These are phyloP conservation scores for Andrena bicolor DNA, from an alignment of 2,888 invertebrate genomes.

Conservation along the genomic window DNA sequence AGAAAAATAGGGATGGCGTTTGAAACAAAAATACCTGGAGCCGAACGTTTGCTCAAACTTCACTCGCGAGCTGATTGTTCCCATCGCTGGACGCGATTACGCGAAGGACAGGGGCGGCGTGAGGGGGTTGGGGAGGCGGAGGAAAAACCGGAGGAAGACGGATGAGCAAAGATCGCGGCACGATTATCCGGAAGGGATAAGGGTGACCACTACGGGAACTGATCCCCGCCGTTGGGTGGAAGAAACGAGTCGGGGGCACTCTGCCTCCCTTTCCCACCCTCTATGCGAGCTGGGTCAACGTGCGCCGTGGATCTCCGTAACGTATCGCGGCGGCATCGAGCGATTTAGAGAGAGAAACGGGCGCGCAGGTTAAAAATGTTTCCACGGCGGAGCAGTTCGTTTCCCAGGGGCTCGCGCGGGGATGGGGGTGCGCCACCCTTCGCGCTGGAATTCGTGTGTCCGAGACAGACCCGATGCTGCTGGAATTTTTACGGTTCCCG, in stretches of 20 bases:
- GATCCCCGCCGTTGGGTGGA: conserved; percentile 53
- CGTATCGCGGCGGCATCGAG: conserved; percentile 72
- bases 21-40: no score
- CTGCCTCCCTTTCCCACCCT: conserved; percentile 11
- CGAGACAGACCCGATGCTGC: not conserved
- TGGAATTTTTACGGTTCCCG: conserved; percentile 32
- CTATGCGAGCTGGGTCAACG: conserved; percentile 7
- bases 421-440: not conserved
- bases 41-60: not conserved
- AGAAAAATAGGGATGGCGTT: no score
- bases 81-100: conserved; percentile 13
- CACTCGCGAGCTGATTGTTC: not conserved
- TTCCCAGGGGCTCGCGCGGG: conserved; percentile 50
- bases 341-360: conserved; percentile 76
- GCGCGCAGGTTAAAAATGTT: conserved; percentile 75
- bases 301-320: conserved; percentile 66
- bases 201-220: conserved; percentile 56
- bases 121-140: not conserved
- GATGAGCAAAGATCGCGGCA: conserved; percentile 57
- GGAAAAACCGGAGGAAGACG: conserved; percentile 43
- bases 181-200: conserved; percentile 68
- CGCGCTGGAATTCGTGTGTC: not conserved
- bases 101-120: not conserved
- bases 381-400: conserved; percentile 71
- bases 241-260: conserved; percentile 44